Base-by-base conservation (phyloP, 2,797 vertebrate genomes). In the Heliangelus exortis region DNA sequence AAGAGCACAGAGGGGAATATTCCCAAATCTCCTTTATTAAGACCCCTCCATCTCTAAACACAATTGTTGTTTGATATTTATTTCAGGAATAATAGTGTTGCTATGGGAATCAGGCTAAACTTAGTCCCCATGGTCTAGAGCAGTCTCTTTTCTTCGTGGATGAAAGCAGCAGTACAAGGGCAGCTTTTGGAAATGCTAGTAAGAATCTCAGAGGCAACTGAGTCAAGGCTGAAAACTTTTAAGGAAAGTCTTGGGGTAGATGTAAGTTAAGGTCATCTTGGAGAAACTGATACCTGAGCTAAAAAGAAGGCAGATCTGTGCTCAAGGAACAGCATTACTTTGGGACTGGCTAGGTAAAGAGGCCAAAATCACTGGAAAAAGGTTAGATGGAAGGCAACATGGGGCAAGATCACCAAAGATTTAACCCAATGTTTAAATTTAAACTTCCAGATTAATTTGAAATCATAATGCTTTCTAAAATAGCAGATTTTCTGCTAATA, bases 11-110 rank as follows among this genome's bases (percentile, higher is more conserved):
- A 14, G 39, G 39, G 13, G 39, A 41, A 41, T 59, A 55, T 18
- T 86, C 51, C 14, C 28, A 78, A 92, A 92, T 85, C 76, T 93
- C 89, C 62, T 78, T 91, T 85, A 83, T 93, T 95, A 91, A 82
- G 51, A 65, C n/a, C 55, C 66, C 23, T 93, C n/a, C 47, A 34
- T 15, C 19, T 61, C 65, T 68, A 65, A 81, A 83, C 43, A 77
- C 12, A 85, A 75, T 26, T 59, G 33, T 20, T 73, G 73, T 83
- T 94, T 59, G 33, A 22, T 59, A 55, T 82, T 88, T 90, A 26
- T 58, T 84, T 77, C 54, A 91, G 47, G 18, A 80, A 65, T 89
- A 89, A 92, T 25, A 72, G 54, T 14, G 79, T 91, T 87, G 66
- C 79, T 90, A 51, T 45, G 69, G 69, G 58, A 91, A 72, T 85